phyloP scores from a whole-genome alignment of 2,797 vertebrate species.

The Xiphophorus birchmanni region DNA sequence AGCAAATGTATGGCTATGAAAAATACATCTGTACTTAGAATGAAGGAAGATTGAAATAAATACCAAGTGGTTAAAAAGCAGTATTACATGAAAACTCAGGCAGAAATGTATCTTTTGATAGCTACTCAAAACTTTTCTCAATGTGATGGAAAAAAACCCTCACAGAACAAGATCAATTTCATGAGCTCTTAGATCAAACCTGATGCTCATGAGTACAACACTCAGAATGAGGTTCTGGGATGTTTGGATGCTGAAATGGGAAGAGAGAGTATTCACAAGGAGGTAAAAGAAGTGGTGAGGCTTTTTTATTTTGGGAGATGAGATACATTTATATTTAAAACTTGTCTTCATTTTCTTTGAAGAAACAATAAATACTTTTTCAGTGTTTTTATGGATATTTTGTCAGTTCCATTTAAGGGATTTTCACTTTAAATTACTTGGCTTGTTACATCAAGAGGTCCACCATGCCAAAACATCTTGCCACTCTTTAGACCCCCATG shows the following conservation, averaged over 20 bases:
- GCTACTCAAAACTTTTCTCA: no score
- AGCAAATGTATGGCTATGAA: no score
- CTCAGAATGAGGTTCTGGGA: not conserved
- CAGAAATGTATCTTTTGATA: no score
- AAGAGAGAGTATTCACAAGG: not conserved
- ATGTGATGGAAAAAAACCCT: no score
- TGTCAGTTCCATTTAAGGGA: not conserved
- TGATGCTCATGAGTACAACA: no score
- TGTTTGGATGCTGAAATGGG: not conserved
- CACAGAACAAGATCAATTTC: no score
- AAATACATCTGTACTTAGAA: no score
- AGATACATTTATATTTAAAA: not conserved
- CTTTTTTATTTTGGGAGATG: not conserved
- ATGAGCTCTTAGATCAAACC: no score
- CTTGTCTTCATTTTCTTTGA: not conserved
- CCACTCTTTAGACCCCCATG: no score
- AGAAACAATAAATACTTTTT: not conserved
- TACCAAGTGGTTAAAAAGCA: no score
- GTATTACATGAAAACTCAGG: no score
- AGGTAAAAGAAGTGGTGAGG: not conserved
- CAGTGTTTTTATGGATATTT: not conserved
- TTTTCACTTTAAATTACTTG: not conserved
- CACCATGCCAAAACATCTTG: not conserved
- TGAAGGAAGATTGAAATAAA: no score
- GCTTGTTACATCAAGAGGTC: not conserved